These are phyloP conservation scores for Andricus curvator DNA, from an alignment of 2,888 invertebrate species.

Conservation along the genomic window DNA sequence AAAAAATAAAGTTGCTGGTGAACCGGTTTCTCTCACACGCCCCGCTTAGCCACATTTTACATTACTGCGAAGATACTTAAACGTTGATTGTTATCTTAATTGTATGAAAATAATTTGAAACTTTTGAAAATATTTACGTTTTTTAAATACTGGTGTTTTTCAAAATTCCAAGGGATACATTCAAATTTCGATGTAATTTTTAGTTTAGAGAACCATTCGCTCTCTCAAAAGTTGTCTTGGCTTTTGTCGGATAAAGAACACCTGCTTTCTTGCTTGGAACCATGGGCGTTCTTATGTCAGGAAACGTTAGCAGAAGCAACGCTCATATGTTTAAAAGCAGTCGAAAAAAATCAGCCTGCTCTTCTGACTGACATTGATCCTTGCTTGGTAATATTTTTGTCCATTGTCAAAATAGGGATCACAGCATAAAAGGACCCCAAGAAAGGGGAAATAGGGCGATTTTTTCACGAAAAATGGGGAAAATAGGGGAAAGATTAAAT, in stretches of 20 bases:
- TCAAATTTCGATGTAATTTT: conserved; percentile 50
- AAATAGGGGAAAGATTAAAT: too few species aligned
- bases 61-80: not conserved
- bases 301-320: conserved; percentile 82
- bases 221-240: conserved; percentile 82
- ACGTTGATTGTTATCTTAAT: not conserved
- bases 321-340: conserved; percentile 82
- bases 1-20: too few species aligned
- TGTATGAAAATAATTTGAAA: not conserved
- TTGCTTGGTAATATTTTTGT: conserved; percentile 75
- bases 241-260: conserved; percentile 83
- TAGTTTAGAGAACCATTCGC: conserved; percentile 81
- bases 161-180: too few species aligned
- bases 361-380: conserved; percentile 83
- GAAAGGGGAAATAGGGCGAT: too few species aligned
- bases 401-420: not conserved
- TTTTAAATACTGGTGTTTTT: too few species aligned
- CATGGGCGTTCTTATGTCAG: conserved; percentile 82
- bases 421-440: too few species aligned
- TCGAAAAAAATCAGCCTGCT: conserved; percentile 83
- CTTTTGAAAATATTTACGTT: not conserved
- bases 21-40: too few species aligned
- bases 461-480: too few species aligned
- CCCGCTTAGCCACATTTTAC: too few species aligned
- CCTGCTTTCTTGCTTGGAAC: conserved; percentile 81